Base-by-base conservation (phyloP, 2,113 vertebrate genomes). In the Pomatorhinus ruficollis region DNA sequence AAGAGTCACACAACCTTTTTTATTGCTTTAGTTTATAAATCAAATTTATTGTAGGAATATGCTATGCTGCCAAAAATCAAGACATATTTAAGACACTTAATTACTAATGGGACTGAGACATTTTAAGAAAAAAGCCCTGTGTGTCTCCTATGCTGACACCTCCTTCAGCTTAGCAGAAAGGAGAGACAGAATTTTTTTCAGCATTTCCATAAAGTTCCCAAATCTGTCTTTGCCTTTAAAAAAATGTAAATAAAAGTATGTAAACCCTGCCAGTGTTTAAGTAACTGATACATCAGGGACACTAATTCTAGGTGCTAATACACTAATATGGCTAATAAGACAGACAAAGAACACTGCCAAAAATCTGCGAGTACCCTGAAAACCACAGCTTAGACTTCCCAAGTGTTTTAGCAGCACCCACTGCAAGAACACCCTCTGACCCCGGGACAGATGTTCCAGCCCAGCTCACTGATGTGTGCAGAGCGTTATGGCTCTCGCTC, bases 41-140 rank as follows among this genome's bases (percentile, higher is more conserved):
- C 30, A 87, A 5, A 39, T n/a, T 45, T 72, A 47, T 15, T 61
- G 40, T 14, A 65, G 40, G 37, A 77, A 77, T 17, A 42, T 0
- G 0, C 47, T 35, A 14, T 22, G 31, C 33, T 87, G 60, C 17
- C 33, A 84, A 63, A 93, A 75, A 5, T 0, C 20, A 49, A 45
- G 52, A 28, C 6, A 6, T 15, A 14, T 42, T 66, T 45, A 63
- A 70, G 52, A 33, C 20, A 31, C 20, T 53, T 33, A 18, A 17
- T n/a, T 23, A 52, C 14, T 28, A 37, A 42, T 0, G 39, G 37
- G 42, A 77, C 50, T n/a, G 37, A 54, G 2, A 39, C 0, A 1
- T 66, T 84, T 49, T n/a, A 57, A 61, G 54, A 54, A 80, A 56
- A 39, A 42, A 74, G 72, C 8, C 40, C 39, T 11, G 10, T 7